Base-by-base conservation (phyloP, 2,797 vertebrate species). In the Pseudomugil tenellus region DNA sequence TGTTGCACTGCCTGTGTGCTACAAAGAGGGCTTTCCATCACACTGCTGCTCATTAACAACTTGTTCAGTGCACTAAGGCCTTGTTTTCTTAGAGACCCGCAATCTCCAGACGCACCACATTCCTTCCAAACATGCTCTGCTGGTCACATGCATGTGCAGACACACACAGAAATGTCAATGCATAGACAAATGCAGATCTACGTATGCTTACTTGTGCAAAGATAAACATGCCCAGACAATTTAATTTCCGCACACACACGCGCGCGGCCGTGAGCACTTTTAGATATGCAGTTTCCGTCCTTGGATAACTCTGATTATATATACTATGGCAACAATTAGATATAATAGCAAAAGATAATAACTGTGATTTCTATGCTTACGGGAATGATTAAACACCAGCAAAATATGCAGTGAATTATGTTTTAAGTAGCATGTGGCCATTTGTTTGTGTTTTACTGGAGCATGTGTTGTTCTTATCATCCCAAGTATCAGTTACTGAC, bases 281-380 rank as follows among this genome's bases (percentile, higher is more conserved):
- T n/a, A n/a, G n/a, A n/a, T n/a, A n/a, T n/a, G 73, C 61, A 76
- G 41, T 61, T 61, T 68, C 74, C 65, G 58, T 72, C 39, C 28
- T 26, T 11, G 35, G 63, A 53, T 71, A 77, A 41, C 68, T 77
- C 59, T 82, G 74, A 87, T 87, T 78, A 74, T 66, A 63, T 58
- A 70, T 83, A 75, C 73, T 66, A 82, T 91, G 86, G 87, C 84
- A 91, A 87, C 81, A 79, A 87, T 89, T 89, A 87, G 65, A 71
- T 61, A 57, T 89, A 89, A 88, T 84, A 67, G 80, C 67, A 72
- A 86, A 83, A 79, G 77, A 79, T 86, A 84, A 89, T 85, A 85
- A 85, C 79, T 48, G 77, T 76, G 79, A 79, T 89, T 84, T 74
- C 75, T 71, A 70, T 85, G 71, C 82, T 85, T 79, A 80, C 1